A percentile compares a stretch with the other conserved stretches of the same genome.
These are phyloP conservation scores for Orius insidiosus DNA, from an alignment of 1,140 invertebrate genomes.

Conservation along the genomic window DNA sequence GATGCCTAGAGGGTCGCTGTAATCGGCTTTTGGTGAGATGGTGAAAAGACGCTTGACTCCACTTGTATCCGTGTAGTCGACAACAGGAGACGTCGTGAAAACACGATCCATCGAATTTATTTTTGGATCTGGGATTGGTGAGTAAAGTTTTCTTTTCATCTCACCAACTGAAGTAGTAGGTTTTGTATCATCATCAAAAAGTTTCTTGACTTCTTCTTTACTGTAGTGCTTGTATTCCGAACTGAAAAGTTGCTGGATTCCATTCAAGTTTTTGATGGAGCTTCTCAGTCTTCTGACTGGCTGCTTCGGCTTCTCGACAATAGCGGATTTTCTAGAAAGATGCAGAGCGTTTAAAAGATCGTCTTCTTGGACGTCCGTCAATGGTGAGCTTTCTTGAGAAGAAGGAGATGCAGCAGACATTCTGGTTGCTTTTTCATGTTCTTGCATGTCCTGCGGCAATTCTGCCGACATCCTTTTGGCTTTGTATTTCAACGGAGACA, in stretches of 20 bases:
- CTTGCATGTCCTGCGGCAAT: background rate
- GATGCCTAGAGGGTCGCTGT: background rate
- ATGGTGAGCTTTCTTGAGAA: background rate
- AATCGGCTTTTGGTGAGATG: slow-evolving; percentile 1
- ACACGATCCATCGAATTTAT: background rate
- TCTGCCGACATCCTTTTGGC: background rate
- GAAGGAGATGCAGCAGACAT: background rate
- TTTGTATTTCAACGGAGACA: too few relatives aligned
- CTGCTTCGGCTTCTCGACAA: background rate
- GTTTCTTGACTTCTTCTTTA: background rate
- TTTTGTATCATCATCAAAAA: background rate
- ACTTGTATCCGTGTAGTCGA: background rate
- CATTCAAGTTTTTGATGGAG: too few relatives aligned
- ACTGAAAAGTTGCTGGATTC: background rate
- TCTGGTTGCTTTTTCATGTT: too few relatives aligned
- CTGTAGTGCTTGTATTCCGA: background rate
- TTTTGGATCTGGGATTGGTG: background rate
- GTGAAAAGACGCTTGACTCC: slow-evolving; percentile 1
- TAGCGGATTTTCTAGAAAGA: slow-evolving; percentile 4
- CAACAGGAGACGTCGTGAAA: slow-evolving; percentile 6
- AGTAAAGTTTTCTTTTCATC: slow-evolving; percentile 1
- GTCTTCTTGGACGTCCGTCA: background rate
- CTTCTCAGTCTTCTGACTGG: background rate
- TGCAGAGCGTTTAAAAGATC: slow-evolving; percentile 10
- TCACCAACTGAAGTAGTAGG: background rate